Evolutionary conservation across 2,888 invertebrate species (phyloP).

Genomic region (Actias luna): DNA sequence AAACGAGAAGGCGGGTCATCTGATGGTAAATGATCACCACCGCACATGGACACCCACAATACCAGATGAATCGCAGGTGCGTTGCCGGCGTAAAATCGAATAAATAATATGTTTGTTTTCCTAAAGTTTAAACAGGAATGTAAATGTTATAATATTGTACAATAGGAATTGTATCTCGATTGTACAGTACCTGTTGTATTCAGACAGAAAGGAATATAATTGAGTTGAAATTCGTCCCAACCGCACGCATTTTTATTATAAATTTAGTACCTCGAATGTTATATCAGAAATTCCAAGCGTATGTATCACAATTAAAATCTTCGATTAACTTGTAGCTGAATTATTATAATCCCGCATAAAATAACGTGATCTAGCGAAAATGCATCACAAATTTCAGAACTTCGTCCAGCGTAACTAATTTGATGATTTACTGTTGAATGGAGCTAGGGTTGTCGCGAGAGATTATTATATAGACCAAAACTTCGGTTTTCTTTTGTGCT

Average conservation of each 20-base stretch:
- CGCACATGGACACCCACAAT: no score
- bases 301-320: neutral
- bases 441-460: neutral
- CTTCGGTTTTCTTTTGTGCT: neutral
- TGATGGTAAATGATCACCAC: no score
- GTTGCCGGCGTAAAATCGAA: no score
- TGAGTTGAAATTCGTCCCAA: no score
- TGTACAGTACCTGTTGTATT: no score
- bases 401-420: neutral
- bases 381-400: constrained; percentile 1
- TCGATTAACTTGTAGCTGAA: neutral
- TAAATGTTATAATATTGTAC: no score
- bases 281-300: neutral
- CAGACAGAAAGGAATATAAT: no score
- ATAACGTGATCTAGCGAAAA: neutral
- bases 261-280: neutral
- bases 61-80: no score
- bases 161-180: no score
- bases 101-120: no score
- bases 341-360: neutral
- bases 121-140: no score
- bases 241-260: neutral
- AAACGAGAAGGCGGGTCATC: no score
- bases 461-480: neutral
- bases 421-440: neutral